A percentile compares a stretch with the other conserved stretches of the same genome.
Conservation (phyloP, 2,113 vertebrate genomes). For the Grus americana region DNA sequence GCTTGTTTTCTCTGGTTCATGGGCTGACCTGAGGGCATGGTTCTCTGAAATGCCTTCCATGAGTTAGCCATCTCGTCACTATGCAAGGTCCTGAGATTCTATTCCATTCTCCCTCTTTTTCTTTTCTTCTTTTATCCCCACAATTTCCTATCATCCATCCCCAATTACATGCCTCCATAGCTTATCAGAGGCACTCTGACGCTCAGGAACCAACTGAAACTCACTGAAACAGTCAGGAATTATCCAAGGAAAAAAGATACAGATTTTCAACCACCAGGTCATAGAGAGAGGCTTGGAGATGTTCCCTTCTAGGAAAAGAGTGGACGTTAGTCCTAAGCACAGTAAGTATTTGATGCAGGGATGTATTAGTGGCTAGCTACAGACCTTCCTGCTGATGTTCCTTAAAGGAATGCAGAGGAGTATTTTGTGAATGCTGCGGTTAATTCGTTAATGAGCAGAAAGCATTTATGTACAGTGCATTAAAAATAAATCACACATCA, state of each 20-base stretch:
- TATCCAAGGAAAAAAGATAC: neutral
- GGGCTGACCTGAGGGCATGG: neutral
- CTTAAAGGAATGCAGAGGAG: neutral
- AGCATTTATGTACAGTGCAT: neutral
- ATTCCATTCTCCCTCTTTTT: neutral
- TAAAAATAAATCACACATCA: neutral
- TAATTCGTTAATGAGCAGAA: neutral
- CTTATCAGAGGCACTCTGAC: neutral
- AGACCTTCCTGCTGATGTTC: neutral
- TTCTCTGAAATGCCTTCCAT: neutral
- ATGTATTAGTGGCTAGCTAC: neutral
- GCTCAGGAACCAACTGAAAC: neutral
- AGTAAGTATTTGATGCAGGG: neutral
- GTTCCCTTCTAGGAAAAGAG: neutral
- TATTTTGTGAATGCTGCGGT: neutral
- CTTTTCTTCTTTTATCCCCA: neutral
- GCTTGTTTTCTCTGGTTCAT: neutral
- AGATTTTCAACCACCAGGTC: neutral
- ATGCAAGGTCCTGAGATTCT: neutral
- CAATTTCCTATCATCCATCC: neutral
- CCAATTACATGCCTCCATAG: neutral
- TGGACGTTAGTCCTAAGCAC: neutral
- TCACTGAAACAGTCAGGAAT: neutral
- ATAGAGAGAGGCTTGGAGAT: neutral
- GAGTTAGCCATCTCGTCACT: neutral